A percentile compares a stretch with the other conserved stretches of the same genome.
These are phyloP conservation scores for Sturmia bella DNA, from an alignment of 2,888 invertebrate species.

Conservation along the genomic window DNA sequence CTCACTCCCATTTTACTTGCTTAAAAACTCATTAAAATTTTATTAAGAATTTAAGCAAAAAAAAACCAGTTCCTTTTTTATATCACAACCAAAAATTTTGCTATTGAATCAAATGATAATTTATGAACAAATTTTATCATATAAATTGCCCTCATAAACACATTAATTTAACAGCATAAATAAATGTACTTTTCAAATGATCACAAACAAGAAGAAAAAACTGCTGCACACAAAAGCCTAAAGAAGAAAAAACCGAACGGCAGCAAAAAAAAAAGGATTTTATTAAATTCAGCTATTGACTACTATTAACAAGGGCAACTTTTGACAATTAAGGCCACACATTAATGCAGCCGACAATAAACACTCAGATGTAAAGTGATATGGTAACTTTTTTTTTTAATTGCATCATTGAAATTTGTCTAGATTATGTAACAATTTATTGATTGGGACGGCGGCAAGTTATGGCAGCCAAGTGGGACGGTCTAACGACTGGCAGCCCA, in stretches of 20 bases:
- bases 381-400: not conserved
- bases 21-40: not conserved
- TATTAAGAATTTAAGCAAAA: not conserved
- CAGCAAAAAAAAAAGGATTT: conserved; percentile 9
- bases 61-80: not conserved
- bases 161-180: conserved; percentile 9
- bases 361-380: not conserved
- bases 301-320: conserved; percentile 59
- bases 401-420: not conserved
- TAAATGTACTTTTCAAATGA: conserved; percentile 6
- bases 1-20: too few relatives aligned
- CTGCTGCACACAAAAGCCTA: not conserved
- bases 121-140: conserved; percentile 38
- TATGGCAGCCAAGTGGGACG: too few relatives aligned
- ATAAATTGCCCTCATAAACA: conserved; percentile 17
- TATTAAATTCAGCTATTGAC: conserved; percentile 21
- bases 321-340: conserved; percentile 58
- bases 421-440: too few relatives aligned
- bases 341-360: conserved; percentile 46
- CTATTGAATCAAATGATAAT: conserved; percentile 7
- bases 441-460: too few relatives aligned
- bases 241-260: not conserved
- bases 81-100: conserved; percentile 12
- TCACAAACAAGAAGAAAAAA: not conserved
- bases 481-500: too few relatives aligned